phyloP scores from a whole-genome alignment of 2,888 invertebrate genomes.

The Cheilosia urbana region DNA sequence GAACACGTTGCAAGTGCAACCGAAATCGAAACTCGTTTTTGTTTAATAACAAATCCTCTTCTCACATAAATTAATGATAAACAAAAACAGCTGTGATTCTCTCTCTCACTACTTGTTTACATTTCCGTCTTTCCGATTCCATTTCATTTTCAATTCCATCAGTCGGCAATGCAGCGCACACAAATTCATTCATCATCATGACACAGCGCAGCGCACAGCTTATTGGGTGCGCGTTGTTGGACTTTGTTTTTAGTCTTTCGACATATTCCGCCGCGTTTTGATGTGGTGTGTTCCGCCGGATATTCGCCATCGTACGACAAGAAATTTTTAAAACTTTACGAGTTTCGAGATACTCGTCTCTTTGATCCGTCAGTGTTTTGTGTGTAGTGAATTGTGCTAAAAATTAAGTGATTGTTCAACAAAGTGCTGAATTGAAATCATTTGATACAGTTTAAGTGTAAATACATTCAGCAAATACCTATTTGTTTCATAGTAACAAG shows the following conservation, averaged over 20 bases:
- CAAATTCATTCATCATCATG: conserved; percentile 9
- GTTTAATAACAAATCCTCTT: background rate
- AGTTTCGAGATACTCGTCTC: background rate
- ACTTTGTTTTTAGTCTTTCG: conserved; percentile 42
- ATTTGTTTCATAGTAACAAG: conserved; percentile 1
- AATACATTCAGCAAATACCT: background rate
- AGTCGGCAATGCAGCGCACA: conserved; percentile 28
- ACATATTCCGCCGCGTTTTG: conserved; percentile 7
- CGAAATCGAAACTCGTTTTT: background rate
- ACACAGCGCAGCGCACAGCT: background rate
- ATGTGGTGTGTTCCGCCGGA: conserved; percentile 18
- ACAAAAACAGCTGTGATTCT: conserved; percentile 27
- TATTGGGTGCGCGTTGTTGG: conserved; percentile 6
- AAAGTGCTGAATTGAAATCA: background rate
- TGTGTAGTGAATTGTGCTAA: background rate
- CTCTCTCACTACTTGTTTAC: conserved; percentile 40
- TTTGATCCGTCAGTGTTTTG: background rate
- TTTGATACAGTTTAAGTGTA: background rate
- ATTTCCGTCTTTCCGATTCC: conserved; percentile 44
- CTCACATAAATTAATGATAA: background rate
- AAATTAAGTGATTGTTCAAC: conserved; percentile 26
- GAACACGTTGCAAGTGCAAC: background rate
- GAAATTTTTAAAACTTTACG: background rate
- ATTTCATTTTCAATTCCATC: conserved; percentile 7
- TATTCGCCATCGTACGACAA: background rate